Evolutionary conservation across 2,797 vertebrate species (phyloP).

Genomic region (Oreochromis grahami): DNA sequence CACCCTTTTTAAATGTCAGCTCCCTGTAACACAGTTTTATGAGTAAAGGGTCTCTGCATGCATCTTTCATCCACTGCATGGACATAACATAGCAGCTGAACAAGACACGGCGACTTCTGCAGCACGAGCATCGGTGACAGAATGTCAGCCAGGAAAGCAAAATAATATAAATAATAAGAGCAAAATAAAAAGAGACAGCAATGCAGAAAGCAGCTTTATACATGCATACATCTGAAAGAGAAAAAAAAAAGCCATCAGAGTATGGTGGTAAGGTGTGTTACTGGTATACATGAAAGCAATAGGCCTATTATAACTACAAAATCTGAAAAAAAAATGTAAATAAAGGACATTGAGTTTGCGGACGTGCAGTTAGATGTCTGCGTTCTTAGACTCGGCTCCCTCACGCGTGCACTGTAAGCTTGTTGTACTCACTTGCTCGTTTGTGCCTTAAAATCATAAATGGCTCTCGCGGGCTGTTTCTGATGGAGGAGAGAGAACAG

Average conservation of each 20-base stretch:
- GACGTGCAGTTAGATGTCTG: slow-evolving; percentile 3
- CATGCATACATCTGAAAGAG: slow-evolving; percentile 2
- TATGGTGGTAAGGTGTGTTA: not conserved
- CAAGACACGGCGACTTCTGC: not conserved
- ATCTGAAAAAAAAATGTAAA: not conserved
- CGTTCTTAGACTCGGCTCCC: not conserved
- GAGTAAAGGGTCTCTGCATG: not conserved
- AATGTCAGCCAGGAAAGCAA: slow-evolving; percentile 5
- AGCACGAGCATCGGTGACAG: not conserved
- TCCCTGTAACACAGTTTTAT: slow-evolving; percentile 83
- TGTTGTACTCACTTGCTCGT: slow-evolving; percentile 94
- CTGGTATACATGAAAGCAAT: not conserved
- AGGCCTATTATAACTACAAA: not conserved
- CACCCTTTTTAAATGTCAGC: slow-evolving; percentile 97
- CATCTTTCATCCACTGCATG: not conserved
- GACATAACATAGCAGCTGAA: not conserved
- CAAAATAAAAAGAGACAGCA: not conserved
- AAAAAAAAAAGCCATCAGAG: not conserved
- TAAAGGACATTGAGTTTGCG: not conserved
- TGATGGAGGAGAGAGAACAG: slow-evolving; percentile 84
- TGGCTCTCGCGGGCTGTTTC: slow-evolving; percentile 94
- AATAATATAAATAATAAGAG: not conserved
- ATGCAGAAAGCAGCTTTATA: not conserved
- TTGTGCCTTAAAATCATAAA: slow-evolving; percentile 99
- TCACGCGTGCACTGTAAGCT: not conserved